Evolutionary conservation across 2,113 vertebrate species (phyloP).

Genomic region (Sorex araneus): DNA sequence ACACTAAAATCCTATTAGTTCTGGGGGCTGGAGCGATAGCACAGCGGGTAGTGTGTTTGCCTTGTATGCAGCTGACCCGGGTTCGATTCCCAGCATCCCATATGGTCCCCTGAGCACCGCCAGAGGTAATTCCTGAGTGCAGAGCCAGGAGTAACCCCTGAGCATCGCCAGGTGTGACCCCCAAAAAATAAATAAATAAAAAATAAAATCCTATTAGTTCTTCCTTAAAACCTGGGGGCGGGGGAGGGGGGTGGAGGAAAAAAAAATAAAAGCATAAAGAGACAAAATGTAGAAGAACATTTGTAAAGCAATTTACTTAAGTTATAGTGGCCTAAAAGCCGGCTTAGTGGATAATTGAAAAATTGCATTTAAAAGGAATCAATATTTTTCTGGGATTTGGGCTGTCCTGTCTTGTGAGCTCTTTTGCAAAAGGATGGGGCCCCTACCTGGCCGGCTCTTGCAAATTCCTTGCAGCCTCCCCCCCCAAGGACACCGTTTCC

Average conservation of each 20-base stretch:
- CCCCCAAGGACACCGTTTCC: slow-evolving; percentile 24
- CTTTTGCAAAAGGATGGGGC: slow-evolving; percentile 47
- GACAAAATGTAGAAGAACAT: slow-evolving; percentile 71
- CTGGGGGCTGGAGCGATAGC: background rate
- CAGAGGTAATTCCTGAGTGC: no score
- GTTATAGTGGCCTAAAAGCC: slow-evolving; percentile 65
- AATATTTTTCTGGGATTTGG: slow-evolving; percentile 71
- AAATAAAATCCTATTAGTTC: slow-evolving; percentile 32
- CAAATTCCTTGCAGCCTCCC: background rate
- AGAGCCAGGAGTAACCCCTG: no score
- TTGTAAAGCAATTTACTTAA: slow-evolving; percentile 75
- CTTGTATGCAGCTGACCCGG: no score
- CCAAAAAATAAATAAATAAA: no score
- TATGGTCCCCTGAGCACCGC: no score
- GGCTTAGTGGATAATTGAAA: slow-evolving; percentile 80
- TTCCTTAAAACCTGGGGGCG: background rate
- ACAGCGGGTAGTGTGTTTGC: no score
- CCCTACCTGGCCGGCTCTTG: background rate
- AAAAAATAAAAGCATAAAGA: slow-evolving; percentile 34
- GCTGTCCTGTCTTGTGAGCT: slow-evolving; percentile 58
- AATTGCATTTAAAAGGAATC: slow-evolving; percentile 77
- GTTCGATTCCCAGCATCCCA: no score
- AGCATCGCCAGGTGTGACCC: no score
- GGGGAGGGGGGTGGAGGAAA: no score
- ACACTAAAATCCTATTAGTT: slow-evolving; percentile 28